These are phyloP conservation scores for Antigone vipio DNA, from an alignment of 2,113 vertebrate species.

Conservation along the genomic window DNA sequence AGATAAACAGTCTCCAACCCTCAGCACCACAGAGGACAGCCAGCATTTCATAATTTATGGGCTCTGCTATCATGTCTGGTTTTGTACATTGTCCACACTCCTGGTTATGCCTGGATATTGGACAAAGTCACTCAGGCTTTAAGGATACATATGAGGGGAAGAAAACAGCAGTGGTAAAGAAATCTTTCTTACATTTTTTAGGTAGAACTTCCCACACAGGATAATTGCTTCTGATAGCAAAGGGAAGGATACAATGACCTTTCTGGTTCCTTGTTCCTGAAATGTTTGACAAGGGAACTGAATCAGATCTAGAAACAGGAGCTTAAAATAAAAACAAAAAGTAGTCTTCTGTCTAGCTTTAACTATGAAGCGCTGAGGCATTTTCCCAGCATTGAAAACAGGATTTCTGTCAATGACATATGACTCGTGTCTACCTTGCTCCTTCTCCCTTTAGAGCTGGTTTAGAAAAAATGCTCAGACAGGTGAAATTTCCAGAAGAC, in stretches of 20 bases:
- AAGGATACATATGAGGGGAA: neutral
- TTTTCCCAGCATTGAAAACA: neutral
- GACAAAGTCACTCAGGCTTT: neutral
- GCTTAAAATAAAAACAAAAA: neutral
- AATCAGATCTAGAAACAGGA: neutral
- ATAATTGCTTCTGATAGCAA: neutral
- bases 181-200: neutral
- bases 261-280: neutral
- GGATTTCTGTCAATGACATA: neutral
- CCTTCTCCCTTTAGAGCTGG: neutral
- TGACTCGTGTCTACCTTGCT: neutral
- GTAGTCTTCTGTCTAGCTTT: neutral
- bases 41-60: neutral
- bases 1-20: neutral
- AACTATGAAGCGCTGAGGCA: neutral
- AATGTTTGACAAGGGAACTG: neutral
- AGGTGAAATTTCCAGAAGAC: neutral
- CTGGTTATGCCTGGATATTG: neutral
- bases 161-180: neutral
- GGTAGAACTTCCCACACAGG: neutral
- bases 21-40: neutral
- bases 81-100: neutral
- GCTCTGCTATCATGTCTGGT: rapidly evolving
- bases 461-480: neutral
- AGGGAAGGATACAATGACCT: neutral